Conservation (phyloP, 2,888 invertebrate species). For the Salpingus planirostris region DNA sequence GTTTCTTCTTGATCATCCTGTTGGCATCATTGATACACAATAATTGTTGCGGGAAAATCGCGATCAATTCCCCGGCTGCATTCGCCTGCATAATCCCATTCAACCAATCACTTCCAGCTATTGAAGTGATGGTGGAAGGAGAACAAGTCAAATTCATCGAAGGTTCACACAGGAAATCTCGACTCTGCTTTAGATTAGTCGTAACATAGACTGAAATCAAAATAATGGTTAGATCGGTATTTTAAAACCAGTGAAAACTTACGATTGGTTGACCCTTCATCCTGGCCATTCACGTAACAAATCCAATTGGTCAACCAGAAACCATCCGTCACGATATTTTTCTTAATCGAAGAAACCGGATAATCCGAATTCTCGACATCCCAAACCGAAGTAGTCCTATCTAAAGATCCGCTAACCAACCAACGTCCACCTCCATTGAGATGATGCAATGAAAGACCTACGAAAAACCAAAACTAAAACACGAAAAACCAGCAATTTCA, state of each 20-base stretch:
- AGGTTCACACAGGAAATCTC: constrained; percentile 27
- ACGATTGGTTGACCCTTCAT: constrained; percentile 37
- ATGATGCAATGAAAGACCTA: constrained; percentile 42
- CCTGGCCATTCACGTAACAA: constrained; percentile 37
- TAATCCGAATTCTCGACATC: constrained; percentile 47
- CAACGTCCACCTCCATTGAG: constrained; percentile 51
- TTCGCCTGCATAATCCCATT: constrained; percentile 46
- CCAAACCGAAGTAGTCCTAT: constrained; percentile 62
- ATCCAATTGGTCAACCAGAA: constrained; percentile 48
- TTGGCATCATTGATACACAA: constrained; percentile 30
- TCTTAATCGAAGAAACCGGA: constrained; percentile 37
- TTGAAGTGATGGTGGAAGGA: constrained; percentile 35
- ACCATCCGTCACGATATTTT: constrained; percentile 42
- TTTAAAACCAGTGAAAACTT: neutral
- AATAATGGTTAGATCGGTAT: no score
- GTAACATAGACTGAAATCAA: constrained; percentile 35
- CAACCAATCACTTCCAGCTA: constrained; percentile 44
- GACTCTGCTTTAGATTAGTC: constrained; percentile 32
- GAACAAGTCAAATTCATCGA: constrained; percentile 33
- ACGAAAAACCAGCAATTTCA: no score
- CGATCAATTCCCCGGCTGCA: constrained; percentile 44
- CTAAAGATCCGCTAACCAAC: constrained; percentile 56
- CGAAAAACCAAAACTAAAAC: no score
- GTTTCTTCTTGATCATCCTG: constrained; percentile 18
- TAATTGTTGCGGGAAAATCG: constrained; percentile 42